Evolutionary conservation across 2,797 vertebrate genomes (phyloP).

Genomic region (Epinephelus awoara): DNA sequence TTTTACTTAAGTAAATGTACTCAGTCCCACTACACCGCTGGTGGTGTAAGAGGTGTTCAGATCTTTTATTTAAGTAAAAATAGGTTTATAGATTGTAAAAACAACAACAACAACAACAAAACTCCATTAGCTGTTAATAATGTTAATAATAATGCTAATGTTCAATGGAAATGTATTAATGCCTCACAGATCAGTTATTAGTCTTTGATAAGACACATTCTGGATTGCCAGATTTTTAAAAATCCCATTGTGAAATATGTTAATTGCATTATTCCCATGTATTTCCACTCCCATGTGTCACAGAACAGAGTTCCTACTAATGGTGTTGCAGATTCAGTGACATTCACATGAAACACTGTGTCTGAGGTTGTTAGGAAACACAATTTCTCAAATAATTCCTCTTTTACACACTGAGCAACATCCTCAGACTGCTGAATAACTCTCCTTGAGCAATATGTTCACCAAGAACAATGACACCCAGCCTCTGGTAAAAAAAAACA

Average conservation of each 20-base stretch:
- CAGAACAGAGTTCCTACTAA: background rate
- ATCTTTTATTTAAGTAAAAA: too few relatives aligned
- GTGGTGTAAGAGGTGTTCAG: too few relatives aligned
- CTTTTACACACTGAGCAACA: slow-evolving; percentile 18
- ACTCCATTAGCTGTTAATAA: too few relatives aligned
- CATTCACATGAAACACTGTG: background rate
- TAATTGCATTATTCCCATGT: too few relatives aligned
- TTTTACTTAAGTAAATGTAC: too few relatives aligned
- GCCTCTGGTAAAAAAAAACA: too few relatives aligned
- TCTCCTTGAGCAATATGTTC: slow-evolving; percentile 7
- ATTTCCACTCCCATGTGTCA: background rate
- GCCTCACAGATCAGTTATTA: background rate
- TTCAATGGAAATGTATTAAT: background rate
- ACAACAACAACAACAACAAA: too few relatives aligned
- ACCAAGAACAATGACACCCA: background rate
- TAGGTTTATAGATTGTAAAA: too few relatives aligned
- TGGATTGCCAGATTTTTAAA: background rate
- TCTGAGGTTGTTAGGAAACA: background rate
- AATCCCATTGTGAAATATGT: too few relatives aligned
- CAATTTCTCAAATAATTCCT: slow-evolving; percentile 16
- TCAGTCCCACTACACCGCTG: too few relatives aligned
- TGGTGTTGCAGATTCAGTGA: background rate
- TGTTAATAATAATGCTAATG: too few relatives aligned
- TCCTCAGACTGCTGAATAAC: background rate
- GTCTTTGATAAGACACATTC: background rate